Percentiles rank a stretch among this genome's conserved stretches.
Conservation (phyloP, 2,113 vertebrate genomes). For the Romanogobio albipinnatus region DNA sequence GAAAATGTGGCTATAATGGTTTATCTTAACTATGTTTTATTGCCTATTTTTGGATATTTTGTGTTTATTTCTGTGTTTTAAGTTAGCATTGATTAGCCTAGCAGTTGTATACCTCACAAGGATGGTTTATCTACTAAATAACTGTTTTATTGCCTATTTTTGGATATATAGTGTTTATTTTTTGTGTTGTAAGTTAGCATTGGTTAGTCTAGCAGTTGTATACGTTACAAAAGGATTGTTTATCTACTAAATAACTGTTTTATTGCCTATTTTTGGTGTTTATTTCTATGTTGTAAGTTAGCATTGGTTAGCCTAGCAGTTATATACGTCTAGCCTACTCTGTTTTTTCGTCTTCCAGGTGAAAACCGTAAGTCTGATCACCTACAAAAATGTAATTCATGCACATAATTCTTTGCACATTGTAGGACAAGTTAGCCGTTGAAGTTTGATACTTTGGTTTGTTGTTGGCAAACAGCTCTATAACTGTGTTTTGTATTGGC, state of each 20-base stretch:
- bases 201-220: background rate
- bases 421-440: background rate
- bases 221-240: background rate
- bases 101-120: background rate
- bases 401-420: background rate
- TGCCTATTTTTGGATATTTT: background rate
- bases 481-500: slow-evolving; percentile 10
- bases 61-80: background rate
- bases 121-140: background rate
- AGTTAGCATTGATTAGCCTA: background rate
- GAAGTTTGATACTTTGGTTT: background rate
- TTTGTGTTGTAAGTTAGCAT: background rate
- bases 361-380: background rate
- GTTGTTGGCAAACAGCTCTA: background rate
- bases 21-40: no score
- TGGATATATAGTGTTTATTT: background rate
- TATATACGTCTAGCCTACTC: background rate
- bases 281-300: background rate
- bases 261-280: background rate
- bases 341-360: background rate
- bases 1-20: no score
- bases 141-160: background rate
- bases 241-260: background rate
- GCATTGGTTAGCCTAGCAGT: background rate
- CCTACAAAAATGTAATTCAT: background rate